These are phyloP conservation scores for Brachyhypopomus gauderio DNA, from an alignment of 2,113 vertebrate species.

Conservation along the genomic window DNA sequence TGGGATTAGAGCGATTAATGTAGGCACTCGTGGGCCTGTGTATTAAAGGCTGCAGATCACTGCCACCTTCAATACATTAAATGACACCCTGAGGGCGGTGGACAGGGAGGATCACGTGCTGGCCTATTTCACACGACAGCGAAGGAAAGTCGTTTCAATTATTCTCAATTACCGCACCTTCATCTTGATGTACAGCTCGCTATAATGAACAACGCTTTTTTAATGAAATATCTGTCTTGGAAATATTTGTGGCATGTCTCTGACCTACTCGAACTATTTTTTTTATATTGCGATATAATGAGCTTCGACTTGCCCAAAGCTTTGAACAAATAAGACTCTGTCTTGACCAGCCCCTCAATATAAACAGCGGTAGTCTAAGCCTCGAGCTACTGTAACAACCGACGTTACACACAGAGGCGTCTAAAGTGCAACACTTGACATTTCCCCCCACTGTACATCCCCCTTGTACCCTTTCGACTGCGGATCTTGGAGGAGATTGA, in stretches of 20 bases:
- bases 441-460: constrained; percentile 1
- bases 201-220: not conserved
- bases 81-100: not conserved
- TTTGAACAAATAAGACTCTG: not conserved
- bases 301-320: not conserved
- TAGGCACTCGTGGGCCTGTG: not conserved
- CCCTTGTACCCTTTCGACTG: not conserved
- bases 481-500: constrained; percentile 20
- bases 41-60: constrained; percentile 1
- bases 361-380: not conserved
- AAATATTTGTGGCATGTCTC: not conserved
- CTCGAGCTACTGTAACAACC: not conserved
- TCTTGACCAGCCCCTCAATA: not conserved
- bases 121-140: not conserved
- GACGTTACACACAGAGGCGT: not conserved
- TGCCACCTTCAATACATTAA: constrained; percentile 1
- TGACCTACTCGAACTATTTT: not conserved
- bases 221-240: not conserved
- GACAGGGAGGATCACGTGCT: not conserved
- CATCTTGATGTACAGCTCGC: not conserved
- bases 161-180: not conserved
- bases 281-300: constrained; percentile 21
- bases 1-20: not conserved
- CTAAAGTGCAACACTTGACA: not conserved
- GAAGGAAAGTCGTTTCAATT: not conserved